Evolutionary conservation across 1,140 invertebrate genomes (phyloP).

Genomic region (Aphidius ervi): DNA sequence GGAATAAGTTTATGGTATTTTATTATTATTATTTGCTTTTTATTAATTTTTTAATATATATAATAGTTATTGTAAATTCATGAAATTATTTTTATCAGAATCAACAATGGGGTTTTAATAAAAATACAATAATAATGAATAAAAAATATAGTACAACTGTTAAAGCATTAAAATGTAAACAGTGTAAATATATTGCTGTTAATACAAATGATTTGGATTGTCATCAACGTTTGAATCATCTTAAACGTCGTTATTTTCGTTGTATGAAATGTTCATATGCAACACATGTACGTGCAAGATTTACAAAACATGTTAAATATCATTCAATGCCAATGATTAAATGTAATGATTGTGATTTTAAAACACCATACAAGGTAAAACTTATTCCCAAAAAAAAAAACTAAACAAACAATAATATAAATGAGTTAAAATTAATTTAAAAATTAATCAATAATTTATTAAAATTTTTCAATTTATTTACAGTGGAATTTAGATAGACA

Average conservation of each 20-base stretch:
- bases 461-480: conserved; percentile 19
- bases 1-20: no score
- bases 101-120: no score
- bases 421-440: background rate
- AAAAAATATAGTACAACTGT: conserved; percentile 11
- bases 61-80: no score
- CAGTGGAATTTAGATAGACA: conserved; percentile 88
- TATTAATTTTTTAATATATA: no score
- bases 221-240: conserved; percentile 49
- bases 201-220: conserved; percentile 37
- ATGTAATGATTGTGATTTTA: conserved; percentile 88
- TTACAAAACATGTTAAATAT: conserved; percentile 91
- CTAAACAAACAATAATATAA: no score
- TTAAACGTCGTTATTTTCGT: conserved; percentile 68
- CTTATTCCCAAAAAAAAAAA: no score
- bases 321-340: conserved; percentile 92
- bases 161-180: conserved; percentile 26
- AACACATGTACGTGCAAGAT: conserved; percentile 83
- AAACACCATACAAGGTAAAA: conserved; percentile 75
- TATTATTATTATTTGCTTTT: no score
- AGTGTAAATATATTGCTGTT: conserved; percentile 30
- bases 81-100: no score
- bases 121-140: background rate
- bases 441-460: conserved; percentile 15
- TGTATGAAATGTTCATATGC: conserved; percentile 86